These are phyloP conservation scores for Zonotrichia albicollis DNA, from an alignment of 2,797 vertebrate species.

Conservation along the genomic window DNA sequence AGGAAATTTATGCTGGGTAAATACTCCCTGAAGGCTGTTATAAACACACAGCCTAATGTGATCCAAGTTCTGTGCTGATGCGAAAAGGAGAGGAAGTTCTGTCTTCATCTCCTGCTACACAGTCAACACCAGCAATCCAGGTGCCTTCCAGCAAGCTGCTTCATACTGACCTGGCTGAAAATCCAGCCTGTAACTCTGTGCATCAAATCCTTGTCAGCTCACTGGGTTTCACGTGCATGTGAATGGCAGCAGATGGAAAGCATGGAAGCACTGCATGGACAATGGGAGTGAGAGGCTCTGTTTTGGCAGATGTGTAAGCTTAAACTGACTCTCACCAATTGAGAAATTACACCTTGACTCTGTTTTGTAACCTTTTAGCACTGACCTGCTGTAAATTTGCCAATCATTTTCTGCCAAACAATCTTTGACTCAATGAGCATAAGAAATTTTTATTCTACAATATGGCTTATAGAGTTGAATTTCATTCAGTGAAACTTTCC, in stretches of 20 bases:
- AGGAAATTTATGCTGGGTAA: neutral
- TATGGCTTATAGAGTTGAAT: neutral
- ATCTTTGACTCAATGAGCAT: neutral
- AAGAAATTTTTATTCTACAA: neutral
- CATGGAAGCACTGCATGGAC: neutral
- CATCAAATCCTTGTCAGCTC: neutral
- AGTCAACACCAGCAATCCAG: neutral
- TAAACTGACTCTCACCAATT: neutral
- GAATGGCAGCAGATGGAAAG: neutral
- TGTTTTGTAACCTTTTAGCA: neutral
- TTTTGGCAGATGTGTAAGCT: neutral
- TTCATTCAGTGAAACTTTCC: neutral
- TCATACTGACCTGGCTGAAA: neutral
- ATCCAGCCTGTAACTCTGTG: neutral
- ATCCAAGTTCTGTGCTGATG: neutral
- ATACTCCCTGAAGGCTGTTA: neutral
- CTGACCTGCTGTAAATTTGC: neutral
- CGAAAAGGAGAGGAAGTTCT: constrained; percentile 1
- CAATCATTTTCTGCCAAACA: neutral
- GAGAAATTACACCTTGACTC: neutral
- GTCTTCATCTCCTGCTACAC: neutral
- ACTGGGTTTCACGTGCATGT: rapidly evolving
- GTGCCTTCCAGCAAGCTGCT: neutral
- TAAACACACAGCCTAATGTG: neutral
- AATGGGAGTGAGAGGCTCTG: neutral